Percentiles rank a stretch among this genome's conserved stretches.
phyloP scores from a whole-genome alignment of 2,888 invertebrate species.

The Tipula lateralis region DNA sequence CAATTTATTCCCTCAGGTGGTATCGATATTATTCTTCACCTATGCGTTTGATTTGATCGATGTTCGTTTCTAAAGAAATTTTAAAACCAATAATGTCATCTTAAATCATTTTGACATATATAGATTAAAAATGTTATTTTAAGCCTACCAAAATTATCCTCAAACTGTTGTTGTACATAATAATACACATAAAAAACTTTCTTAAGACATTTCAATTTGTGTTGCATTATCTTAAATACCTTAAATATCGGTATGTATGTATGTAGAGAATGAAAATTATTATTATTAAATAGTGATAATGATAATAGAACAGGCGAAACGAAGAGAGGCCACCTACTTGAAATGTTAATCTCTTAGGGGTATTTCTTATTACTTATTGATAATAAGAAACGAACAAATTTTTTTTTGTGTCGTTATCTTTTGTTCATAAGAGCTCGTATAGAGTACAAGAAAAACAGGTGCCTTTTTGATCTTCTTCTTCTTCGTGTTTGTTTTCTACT shows the following conservation, averaged over 20 bases:
- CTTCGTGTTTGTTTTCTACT: neutral
- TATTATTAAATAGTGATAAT: slow-evolving; percentile 2
- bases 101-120: neutral
- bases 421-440: neutral
- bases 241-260: neutral
- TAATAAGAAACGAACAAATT: neutral
- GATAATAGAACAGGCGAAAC: neutral
- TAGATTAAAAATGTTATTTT: neutral
- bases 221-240: slow-evolving; percentile 3
- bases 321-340: slow-evolving; percentile 27
- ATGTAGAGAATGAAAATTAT: neutral
- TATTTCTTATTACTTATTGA: slow-evolving; percentile 25
- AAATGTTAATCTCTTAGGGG: slow-evolving; percentile 27
- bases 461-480: neutral
- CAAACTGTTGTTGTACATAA: neutral
- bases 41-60: neutral
- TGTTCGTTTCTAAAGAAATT: neutral
- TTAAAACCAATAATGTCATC: neutral
- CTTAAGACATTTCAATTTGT: slow-evolving; percentile 27
- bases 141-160: neutral
- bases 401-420: neutral
- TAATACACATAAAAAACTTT: neutral
- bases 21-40: neutral
- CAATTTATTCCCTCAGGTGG: neutral
- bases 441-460: neutral